Conservation (phyloP, 2,797 vertebrate genomes). For the Otus scops region DNA sequence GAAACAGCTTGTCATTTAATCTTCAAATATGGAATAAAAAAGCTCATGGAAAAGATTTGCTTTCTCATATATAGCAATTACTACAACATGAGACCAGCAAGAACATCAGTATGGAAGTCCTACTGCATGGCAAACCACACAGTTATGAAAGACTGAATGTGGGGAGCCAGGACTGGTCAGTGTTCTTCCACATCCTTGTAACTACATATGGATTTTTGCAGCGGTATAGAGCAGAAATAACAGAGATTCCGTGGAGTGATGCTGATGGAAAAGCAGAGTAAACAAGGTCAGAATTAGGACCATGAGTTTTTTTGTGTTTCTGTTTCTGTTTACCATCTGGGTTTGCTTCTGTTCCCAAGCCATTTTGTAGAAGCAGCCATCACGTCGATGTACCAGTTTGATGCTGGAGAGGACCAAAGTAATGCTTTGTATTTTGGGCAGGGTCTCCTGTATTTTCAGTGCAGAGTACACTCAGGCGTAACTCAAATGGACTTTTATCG, state of each 20-base stretch:
- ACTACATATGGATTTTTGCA: background rate
- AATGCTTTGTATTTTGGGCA: background rate
- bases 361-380: background rate
- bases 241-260: background rate
- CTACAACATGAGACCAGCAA: background rate
- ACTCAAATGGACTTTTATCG: background rate
- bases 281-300: background rate
- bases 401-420: background rate
- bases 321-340: background rate
- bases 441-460: background rate
- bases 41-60: background rate
- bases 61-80: background rate
- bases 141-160: background rate
- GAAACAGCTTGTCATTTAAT: background rate
- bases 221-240: background rate
- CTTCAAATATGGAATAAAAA: background rate
- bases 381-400: rapidly evolving
- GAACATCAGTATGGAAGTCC: background rate
- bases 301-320: background rate
- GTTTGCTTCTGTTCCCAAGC: background rate
- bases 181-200: background rate
- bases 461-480: background rate
- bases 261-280: background rate
- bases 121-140: background rate
- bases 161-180: background rate